These are phyloP conservation scores for Hystrix cristata DNA, from an alignment of 2,113 vertebrate species.

Conservation along the genomic window DNA sequence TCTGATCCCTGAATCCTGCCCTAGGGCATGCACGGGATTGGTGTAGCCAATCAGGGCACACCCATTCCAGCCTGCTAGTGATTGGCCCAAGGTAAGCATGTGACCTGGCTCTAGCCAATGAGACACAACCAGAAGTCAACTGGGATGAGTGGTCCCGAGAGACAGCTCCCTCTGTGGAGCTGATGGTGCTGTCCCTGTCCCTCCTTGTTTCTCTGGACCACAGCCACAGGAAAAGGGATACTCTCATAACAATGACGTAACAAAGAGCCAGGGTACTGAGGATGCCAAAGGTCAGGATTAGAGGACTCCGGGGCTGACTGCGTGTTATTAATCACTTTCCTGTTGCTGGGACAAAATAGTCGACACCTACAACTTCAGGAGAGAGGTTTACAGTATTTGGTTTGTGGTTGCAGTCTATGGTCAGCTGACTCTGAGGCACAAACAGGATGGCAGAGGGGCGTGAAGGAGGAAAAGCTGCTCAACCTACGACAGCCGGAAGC, in stretches of 20 bases:
- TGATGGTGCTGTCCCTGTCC: rapidly evolving
- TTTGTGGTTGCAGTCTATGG: neutral
- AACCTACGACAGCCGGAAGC: neutral
- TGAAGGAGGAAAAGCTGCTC: neutral
- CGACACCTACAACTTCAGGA: neutral
- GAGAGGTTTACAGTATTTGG: neutral
- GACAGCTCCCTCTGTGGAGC: neutral
- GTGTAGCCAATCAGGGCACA: too few species aligned
- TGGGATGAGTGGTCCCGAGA: rapidly evolving
- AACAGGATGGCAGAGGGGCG: neutral
- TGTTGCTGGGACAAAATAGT: neutral
- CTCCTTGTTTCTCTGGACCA: rapidly evolving
- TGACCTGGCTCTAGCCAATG: neutral
- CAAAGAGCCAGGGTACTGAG: neutral
- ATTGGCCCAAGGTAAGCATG: neutral
- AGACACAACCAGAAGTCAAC: neutral
- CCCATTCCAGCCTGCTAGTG: neutral
- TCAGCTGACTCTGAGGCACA: neutral
- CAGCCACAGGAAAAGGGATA: neutral
- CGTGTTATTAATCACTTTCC: neutral
- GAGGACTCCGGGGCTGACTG: neutral
- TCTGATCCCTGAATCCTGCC: neutral
- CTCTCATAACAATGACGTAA: neutral
- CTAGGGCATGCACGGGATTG: neutral
- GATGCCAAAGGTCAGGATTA: neutral